These are phyloP conservation scores for Chloebia gouldiae DNA, from an alignment of 2,113 vertebrate genomes.

Conservation along the genomic window DNA sequence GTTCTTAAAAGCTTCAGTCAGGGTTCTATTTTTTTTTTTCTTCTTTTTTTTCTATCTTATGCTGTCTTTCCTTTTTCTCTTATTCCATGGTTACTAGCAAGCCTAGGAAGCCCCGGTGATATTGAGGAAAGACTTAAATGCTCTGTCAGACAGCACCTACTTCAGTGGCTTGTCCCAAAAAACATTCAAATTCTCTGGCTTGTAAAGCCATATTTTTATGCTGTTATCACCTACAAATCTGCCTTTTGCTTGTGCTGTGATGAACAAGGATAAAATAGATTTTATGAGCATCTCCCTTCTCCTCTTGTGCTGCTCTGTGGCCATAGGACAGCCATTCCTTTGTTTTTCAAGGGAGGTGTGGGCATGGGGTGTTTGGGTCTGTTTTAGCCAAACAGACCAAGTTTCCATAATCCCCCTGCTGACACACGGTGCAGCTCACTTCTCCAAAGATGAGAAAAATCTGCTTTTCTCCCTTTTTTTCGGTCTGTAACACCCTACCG, in stretches of 20 bases:
- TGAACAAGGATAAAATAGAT: background rate
- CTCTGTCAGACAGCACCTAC: background rate
- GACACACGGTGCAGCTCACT: background rate
- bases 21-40: background rate
- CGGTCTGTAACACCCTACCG: background rate
- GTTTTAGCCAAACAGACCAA: background rate
- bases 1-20: background rate
- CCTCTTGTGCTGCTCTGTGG: background rate
- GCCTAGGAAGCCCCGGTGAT: background rate
- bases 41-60: background rate
- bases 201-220: background rate
- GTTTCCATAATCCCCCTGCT: background rate
- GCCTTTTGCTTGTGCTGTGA: background rate
- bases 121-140: background rate
- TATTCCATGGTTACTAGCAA: background rate
- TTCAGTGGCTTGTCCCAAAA: background rate
- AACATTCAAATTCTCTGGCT: background rate
- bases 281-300: background rate
- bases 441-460: background rate
- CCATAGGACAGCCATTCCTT: background rate
- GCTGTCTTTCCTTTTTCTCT: background rate
- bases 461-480: background rate
- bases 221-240: background rate
- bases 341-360: fast-evolving
- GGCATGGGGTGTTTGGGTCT: fast-evolving